Evolutionary conservation across 1,140 invertebrate genomes (phyloP).

Genomic region (Cylas formicarius): DNA sequence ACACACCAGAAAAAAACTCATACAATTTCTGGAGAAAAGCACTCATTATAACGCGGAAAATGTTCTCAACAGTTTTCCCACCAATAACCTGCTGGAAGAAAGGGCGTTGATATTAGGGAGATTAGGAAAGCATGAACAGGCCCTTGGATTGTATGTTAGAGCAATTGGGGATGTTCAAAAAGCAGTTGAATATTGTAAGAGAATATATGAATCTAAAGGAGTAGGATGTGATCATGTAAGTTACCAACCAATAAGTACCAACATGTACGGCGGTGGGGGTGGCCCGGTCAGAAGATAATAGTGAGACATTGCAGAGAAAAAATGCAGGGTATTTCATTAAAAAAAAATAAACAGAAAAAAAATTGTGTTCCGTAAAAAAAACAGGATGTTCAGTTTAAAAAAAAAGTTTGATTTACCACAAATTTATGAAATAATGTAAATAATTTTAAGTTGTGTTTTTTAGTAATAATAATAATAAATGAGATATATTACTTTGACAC

Average conservation of each 20-base stretch:
- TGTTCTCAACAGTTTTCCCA: conserved; percentile 82
- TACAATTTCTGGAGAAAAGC: conserved; percentile 79
- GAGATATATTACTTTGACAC: too few species aligned
- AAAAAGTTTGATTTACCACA: too few species aligned
- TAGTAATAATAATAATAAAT: too few species aligned
- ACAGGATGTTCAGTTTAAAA: too few species aligned
- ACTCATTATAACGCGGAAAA: conserved; percentile 77
- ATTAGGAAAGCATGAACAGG: conserved; percentile 86
- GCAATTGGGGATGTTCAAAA: conserved; percentile 70
- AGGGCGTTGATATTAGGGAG: conserved; percentile 85
- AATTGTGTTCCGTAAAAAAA: too few species aligned
- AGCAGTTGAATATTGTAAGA: conserved; percentile 81
- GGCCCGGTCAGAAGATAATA: too few species aligned
- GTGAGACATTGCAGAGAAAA: too few species aligned
- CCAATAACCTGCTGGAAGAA: conserved; percentile 82
- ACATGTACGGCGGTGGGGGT: background rate
- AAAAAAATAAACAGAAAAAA: too few species aligned
- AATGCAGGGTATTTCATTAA: too few species aligned
- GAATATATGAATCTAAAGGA: conserved; percentile 46
- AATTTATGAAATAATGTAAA: too few species aligned
- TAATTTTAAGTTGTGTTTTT: too few species aligned
- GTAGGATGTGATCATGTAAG: conserved; percentile 28
- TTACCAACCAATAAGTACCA: conserved; percentile 4
- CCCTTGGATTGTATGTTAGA: conserved; percentile 83
- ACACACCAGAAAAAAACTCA: conserved; percentile 65